These are phyloP conservation scores for Hypotaenidia okinawae DNA, from an alignment of 2,797 vertebrate species.

Conservation along the genomic window DNA sequence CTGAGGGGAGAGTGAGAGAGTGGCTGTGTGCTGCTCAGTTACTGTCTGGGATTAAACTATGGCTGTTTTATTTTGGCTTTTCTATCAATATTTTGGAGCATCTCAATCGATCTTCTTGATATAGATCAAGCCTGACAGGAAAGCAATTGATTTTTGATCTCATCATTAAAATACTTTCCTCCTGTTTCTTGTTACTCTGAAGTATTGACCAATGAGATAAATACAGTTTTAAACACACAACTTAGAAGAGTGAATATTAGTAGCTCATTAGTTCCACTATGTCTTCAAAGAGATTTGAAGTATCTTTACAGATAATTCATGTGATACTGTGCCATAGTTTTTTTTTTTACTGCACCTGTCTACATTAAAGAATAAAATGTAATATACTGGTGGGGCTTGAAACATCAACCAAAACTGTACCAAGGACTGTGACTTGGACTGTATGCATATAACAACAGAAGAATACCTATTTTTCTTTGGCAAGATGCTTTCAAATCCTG, in stretches of 20 bases:
- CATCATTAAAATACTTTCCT: background rate
- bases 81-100: slow-evolving; percentile 9
- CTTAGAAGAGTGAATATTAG: background rate
- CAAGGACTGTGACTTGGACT: background rate
- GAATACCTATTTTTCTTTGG: background rate
- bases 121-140: background rate
- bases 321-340: background rate
- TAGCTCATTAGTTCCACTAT: background rate
- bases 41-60: no score
- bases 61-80: background rate
- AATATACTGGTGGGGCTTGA: background rate
- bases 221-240: background rate
- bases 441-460: background rate
- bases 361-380: background rate
- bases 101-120: slow-evolving; percentile 6
- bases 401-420: background rate
- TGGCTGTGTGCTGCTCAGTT: no score
- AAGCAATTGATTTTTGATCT: slow-evolving; percentile 14
- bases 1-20: no score
- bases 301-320: background rate
- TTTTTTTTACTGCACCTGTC: background rate
- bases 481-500: background rate
- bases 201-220: background rate
- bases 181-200: background rate
- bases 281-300: background rate